A percentile compares a stretch with the other conserved stretches of the same genome.
These are phyloP conservation scores for Odontothrips loti DNA, from an alignment of 2,888 invertebrate genomes.

Conservation along the genomic window DNA sequence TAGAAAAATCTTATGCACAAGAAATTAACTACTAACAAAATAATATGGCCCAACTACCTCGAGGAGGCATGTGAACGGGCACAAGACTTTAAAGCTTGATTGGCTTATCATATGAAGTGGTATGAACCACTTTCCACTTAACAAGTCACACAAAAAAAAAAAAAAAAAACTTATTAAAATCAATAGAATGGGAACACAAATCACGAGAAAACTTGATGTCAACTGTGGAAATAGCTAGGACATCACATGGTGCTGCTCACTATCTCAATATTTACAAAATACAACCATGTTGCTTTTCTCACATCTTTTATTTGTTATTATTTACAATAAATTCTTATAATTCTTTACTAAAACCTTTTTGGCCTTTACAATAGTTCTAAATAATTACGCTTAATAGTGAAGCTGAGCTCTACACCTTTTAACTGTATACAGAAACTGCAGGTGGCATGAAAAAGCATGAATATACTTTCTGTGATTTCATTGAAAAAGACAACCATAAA, in stretches of 20 bases:
- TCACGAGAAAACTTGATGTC: conserved; percentile 6
- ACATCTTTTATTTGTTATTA: neutral
- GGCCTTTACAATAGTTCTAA: conserved; percentile 9
- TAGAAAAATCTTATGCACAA: neutral
- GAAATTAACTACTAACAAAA: neutral
- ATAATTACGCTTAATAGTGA: neutral
- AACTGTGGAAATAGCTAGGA: neutral
- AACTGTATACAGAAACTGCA: neutral
- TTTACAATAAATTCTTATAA: conserved; percentile 9
- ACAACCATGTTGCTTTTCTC: neutral
- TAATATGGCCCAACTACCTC: neutral
- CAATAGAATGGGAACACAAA: conserved; percentile 1
- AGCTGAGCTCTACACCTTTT: neutral
- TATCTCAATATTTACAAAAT: neutral
- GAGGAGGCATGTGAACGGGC: neutral
- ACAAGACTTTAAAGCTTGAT: conserved; percentile 11
- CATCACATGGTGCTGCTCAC: neutral
- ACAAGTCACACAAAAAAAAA: neutral
- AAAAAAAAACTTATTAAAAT: neutral
- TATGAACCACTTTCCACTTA: neutral
- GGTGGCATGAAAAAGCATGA: too few relatives aligned
- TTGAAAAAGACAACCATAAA: too few relatives aligned
- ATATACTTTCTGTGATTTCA: too few relatives aligned
- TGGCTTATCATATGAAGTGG: neutral
- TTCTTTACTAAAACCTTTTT: neutral